Base-by-base conservation (phyloP, 2,888 invertebrate genomes). In the Venustoraphidia nigricollis region DNA sequence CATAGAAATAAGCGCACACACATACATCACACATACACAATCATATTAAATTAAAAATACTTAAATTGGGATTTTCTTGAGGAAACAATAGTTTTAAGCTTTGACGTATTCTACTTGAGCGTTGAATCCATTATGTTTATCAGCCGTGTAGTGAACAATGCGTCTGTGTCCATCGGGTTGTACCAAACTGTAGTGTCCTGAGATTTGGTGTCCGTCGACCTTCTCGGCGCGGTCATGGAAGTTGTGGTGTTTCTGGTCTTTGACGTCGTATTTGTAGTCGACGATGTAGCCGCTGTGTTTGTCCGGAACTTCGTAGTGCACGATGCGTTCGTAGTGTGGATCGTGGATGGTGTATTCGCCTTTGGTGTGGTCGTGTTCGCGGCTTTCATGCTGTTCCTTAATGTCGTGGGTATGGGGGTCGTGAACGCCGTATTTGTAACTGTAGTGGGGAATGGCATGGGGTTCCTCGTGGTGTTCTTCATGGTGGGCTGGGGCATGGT, bases 371-470 rank as follows among this genome's bases (percentile, higher is more conserved):
- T 73, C 71, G 47, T 71, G 73, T 55, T 68, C 66, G 51, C 73
- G 70, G 2, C 63, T 50, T 60, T 74, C 73, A 53, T 69, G 68
- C 54, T 74, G 73, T 54, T 61, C 63, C 56, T 74, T 73, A 50
- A 66, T 65, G 57, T 74, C 73, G 6, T 72, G 73, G 50, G 73
- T 73, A 52, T 69, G 66, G 8, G 66, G 65, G 58, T 72, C 72
- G 50, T 66, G 65, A 4, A 71, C 70, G 9, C 63, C 55, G 55
- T 71, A 72, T 11, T 64, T 64, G 55, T 69, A 72, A 52, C 3
- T 6, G 27, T 27, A 27, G 27, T 67, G 65, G 11, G 27, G 40
- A 39, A 14, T 11, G 2, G 11, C 40, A 3, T 39, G 40, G 11
- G 11, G 40, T 39, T 14, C 40, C 2, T 39, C 13, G 9, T 39